Base-by-base conservation (phyloP, 92 coral and sea anemone species). In the Diadumene lineata region DNA sequence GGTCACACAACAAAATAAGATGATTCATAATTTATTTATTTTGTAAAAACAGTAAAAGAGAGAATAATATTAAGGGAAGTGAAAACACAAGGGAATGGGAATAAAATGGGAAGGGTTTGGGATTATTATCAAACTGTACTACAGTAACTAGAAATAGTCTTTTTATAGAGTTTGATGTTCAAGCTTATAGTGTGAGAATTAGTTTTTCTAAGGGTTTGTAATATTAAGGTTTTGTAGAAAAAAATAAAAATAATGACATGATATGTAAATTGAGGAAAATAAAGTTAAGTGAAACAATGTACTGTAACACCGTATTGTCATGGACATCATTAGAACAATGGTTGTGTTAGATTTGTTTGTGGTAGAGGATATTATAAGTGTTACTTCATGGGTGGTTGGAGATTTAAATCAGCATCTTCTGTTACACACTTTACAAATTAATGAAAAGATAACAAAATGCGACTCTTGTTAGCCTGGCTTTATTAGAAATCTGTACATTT, bases 121-220 rank as follows among this genome's bases (percentile, higher is more conserved):
- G 26, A 22, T 34, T 68, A 16, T 1, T 33, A 15, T 3, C 2
- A 16, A n/a, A 26, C n/a, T n/a, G 30, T 33, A 0, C 53, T 33
- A 9, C 18, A 51, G 29, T 44, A 72, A 0, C 66, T 72, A 38
- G 66, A 32, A 30, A 31, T 24, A 72, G 43, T 26, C 31, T n/a
- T 28, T 28, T 1, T 28, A 9, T 22, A 56, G 46, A 33, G 77
- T 72, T 72, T 72, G 77, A 72, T 72, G 57, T 72, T 72, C 77
- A 72, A 72, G 65, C 77, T 19, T 43, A 30, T 33, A 28, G 11
- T 17, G 29, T 70, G 26, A 60, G 1, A 4, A 26, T 22, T 6
- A 13, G 64, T 28, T 62, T 62, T 62, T 62, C 1, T 62, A 28
- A 22, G 29, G n/a, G n/a, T 62, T 62, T 62, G 64, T 22, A 58